Evolutionary conservation across 2,797 vertebrate species (phyloP).

Genomic region (Microhierax caerulescens): DNA sequence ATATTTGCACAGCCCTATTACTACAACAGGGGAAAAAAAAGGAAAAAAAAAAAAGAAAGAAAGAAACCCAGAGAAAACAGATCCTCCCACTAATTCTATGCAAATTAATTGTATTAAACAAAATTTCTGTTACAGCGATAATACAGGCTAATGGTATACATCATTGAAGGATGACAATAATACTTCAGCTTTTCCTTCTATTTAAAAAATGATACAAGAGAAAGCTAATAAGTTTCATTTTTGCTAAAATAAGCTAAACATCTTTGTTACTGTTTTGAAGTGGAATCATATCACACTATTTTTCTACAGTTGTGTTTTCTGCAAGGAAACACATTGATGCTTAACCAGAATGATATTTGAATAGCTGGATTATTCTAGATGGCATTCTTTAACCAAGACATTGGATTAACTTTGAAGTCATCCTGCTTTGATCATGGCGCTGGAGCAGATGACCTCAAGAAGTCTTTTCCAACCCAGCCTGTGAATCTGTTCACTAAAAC

Average conservation of each 20-base stretch:
- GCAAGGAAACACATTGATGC: not conserved
- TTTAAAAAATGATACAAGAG: not conserved
- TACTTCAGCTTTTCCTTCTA: not conserved
- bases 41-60: not conserved
- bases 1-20: not conserved
- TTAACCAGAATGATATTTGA: not conserved
- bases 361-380: not conserved
- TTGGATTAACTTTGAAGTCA: not conserved
- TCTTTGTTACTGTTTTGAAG: not conserved
- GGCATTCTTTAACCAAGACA: not conserved
- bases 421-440: not conserved
- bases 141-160: not conserved
- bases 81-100: not conserved
- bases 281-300: not conserved
- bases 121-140: not conserved
- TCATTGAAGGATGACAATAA: not conserved
- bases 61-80: not conserved
- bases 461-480: not conserved
- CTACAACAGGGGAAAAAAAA: not conserved
- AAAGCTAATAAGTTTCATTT: not conserved
- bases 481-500: not conserved
- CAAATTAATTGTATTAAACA: not conserved
- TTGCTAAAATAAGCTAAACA: not conserved
- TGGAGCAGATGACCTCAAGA: not conserved
- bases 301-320: not conserved